Evolutionary conservation across 2,113 vertebrate genomes (phyloP).

Genomic region (rat (Rattus norvegicus)): DNA sequence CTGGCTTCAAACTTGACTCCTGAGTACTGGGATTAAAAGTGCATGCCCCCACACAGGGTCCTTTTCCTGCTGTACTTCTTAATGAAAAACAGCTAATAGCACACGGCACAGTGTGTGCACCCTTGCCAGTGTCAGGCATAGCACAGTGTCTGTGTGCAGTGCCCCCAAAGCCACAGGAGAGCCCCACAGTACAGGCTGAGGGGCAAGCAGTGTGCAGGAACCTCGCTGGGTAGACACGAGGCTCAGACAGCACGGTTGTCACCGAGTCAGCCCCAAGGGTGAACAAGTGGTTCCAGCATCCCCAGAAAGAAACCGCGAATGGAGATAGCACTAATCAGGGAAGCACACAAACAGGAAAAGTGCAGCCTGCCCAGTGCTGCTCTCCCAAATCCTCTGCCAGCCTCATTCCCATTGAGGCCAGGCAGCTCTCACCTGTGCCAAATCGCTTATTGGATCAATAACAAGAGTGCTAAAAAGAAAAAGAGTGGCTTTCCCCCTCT

Average conservation of each 20-base stretch:
- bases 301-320: not conserved
- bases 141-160: too few species aligned
- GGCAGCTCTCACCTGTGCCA: not conserved
- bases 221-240: not conserved
- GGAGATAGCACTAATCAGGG: not conserved
- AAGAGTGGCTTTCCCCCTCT: not conserved
- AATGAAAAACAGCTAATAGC: not conserved
- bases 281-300: not conserved
- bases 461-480: not conserved
- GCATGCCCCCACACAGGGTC: too few species aligned
- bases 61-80: not conserved
- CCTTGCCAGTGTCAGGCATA: not conserved
- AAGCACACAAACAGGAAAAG: constrained; percentile 7
- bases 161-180: not conserved
- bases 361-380: accelerated
- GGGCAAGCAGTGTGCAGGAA: not conserved
- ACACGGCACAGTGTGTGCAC: not conserved
- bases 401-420: not conserved
- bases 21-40: not conserved
- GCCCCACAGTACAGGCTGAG: not conserved
- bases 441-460: not conserved
- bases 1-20: not conserved
- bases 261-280: not conserved
- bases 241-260: not conserved
- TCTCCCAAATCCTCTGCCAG: not conserved